Conservation (phyloP, 2,797 vertebrate species). For the Choloepus didactylus region DNA sequence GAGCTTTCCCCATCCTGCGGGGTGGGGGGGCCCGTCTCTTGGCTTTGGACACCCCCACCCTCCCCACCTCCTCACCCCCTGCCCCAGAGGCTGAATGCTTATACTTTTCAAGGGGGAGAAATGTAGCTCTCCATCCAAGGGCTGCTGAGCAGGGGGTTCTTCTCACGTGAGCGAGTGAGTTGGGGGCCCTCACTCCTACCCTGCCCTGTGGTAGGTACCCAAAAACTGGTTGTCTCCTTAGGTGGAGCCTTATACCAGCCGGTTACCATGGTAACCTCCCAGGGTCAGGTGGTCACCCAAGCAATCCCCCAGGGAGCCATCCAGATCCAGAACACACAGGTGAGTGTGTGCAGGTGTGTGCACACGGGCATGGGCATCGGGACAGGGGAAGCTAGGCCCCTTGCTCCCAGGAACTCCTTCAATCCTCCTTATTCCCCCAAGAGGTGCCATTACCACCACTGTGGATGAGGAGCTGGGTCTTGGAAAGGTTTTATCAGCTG, state of each 20-base stretch:
- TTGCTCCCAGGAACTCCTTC: not conserved
- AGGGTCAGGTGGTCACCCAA: slow-evolving; percentile 98
- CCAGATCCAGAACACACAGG: slow-evolving; percentile 98
- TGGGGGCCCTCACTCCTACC: slow-evolving; percentile 21
- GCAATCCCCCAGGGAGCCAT: slow-evolving; percentile 96
- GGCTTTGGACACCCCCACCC: not conserved
- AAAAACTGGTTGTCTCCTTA: slow-evolving; percentile 84
- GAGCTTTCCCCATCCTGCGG: not conserved
- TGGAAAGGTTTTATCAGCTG: slow-evolving; percentile 46
- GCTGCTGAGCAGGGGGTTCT: not conserved
- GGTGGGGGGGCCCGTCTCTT: not conserved
- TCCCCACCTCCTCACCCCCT: not conserved
- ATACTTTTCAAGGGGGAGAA: not conserved
- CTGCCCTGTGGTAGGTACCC: slow-evolving; percentile 41
- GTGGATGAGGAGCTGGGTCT: slow-evolving; percentile 18
- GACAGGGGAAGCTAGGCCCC: not conserved
- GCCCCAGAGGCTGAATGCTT: not conserved
- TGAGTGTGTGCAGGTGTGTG: slow-evolving; percentile 83
- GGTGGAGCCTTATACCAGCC: slow-evolving; percentile 99
- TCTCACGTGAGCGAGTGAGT: not conserved
- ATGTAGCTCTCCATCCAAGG: not conserved
- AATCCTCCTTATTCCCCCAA: not conserved
- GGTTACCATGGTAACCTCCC: slow-evolving; percentile 99
- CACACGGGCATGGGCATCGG: not conserved
- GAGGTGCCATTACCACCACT: not conserved